These are phyloP conservation scores for Adelosebastes latens DNA, from an alignment of 2,797 vertebrate genomes.

Conservation along the genomic window DNA sequence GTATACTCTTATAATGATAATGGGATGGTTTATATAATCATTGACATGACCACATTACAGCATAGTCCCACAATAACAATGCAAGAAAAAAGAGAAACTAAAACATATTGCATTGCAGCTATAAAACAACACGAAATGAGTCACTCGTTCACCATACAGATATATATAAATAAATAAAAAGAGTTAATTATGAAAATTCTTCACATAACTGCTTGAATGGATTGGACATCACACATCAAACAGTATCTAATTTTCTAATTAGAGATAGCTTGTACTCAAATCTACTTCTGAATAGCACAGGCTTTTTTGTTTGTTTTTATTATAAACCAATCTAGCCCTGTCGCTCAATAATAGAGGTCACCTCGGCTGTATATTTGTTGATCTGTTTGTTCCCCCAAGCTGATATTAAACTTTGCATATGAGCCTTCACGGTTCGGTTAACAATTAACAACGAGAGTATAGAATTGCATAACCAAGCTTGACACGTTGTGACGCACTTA, in stretches of 20 bases:
- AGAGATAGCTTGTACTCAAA: not conserved
- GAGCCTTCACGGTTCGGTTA: not conserved
- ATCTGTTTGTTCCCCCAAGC: not conserved
- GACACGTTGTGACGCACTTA: not conserved
- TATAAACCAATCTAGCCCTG: not conserved
- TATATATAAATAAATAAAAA: not conserved
- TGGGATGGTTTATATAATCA: not conserved
- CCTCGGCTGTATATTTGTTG: not conserved
- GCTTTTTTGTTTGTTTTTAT: not conserved
- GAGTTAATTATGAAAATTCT: not conserved
- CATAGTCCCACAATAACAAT: not conserved
- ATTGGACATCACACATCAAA: not conserved
- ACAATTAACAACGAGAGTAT: not conserved
- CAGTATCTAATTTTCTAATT: not conserved
- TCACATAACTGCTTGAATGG: not conserved
- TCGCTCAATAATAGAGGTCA: constrained; percentile 14
- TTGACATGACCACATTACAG: not conserved
- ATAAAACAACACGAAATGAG: not conserved
- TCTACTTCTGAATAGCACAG: constrained; percentile 5
- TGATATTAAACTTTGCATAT: not conserved
- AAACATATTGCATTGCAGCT: not conserved
- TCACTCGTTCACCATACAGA: not conserved
- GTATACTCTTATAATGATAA: not conserved
- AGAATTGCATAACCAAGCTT: not conserved
- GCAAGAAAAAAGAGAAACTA: not conserved